Evolutionary conservation across 2,888 invertebrate species (phyloP).

Genomic region (Aphrophora alni): DNA sequence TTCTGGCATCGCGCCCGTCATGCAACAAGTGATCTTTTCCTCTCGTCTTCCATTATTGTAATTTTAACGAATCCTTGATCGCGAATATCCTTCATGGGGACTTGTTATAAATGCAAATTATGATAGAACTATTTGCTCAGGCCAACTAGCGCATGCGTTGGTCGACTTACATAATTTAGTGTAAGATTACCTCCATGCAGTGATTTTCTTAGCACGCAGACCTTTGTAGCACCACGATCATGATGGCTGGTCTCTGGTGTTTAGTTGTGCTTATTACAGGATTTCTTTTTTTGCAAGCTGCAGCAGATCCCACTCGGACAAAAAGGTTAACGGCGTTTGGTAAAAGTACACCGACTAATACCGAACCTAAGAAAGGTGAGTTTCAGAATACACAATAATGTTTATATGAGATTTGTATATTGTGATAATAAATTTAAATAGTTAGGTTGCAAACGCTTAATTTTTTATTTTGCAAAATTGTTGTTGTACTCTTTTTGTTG

Average conservation of each 20-base stretch:
- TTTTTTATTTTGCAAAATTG: too few species aligned
- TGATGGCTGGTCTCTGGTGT: not conserved
- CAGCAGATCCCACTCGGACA: not conserved
- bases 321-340: not conserved
- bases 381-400: not conserved
- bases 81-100: not conserved
- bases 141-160: not conserved
- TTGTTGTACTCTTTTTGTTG: too few species aligned
- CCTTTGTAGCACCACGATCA: not conserved
- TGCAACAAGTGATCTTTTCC: not conserved
- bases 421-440: too few species aligned
- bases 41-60: not conserved
- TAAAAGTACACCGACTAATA: not conserved
- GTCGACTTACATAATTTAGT: not conserved
- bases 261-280: not conserved
- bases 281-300: not conserved
- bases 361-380: not conserved
- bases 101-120: not conserved
- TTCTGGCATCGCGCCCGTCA: too few species aligned
- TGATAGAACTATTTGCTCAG: not conserved
- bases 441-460: too few species aligned
- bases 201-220: not conserved
- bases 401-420: too few species aligned
- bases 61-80: not conserved
- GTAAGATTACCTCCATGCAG: not conserved